phyloP scores from a whole-genome alignment of 1,140 invertebrate genomes.

The Tachypleus tridentatus region DNA sequence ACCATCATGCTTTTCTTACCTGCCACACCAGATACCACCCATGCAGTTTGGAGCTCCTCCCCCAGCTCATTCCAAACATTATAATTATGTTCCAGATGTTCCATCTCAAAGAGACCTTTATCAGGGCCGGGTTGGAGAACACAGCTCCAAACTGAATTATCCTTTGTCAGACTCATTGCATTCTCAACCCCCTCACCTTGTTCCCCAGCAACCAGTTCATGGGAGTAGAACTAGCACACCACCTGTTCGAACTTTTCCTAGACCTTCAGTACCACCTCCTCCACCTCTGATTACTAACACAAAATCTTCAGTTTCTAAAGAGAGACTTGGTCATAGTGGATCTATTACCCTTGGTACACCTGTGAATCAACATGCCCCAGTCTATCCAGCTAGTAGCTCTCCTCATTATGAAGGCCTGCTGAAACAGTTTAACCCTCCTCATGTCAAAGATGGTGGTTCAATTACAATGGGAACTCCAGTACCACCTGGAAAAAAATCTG shows the following conservation, averaged over 20 bases:
- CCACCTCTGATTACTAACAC: constrained; percentile 17
- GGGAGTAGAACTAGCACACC: constrained; percentile 10
- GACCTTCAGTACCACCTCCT: constrained; percentile 26
- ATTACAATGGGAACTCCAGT: constrained; percentile 85
- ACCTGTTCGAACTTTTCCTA: constrained; percentile 12
- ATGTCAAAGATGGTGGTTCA: constrained; percentile 58
- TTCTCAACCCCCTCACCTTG: constrained; percentile 29
- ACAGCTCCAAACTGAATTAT: background rate
- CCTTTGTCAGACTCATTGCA: constrained; percentile 3
- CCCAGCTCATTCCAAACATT: constrained; percentile 21
- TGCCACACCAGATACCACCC: background rate
- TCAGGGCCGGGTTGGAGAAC: constrained; percentile 16
- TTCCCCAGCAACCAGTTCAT: constrained; percentile 21
- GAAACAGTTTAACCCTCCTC: constrained; percentile 45
- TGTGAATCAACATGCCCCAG: constrained; percentile 16
- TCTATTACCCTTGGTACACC: constrained; percentile 84
- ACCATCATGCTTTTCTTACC: constrained; percentile 1
- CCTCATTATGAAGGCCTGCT: constrained; percentile 48
- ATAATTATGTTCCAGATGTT: constrained; percentile 6
- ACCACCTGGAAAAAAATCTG: constrained; percentile 31
- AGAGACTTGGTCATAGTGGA: constrained; percentile 31
- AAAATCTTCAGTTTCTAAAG: constrained; percentile 6
- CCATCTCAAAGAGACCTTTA: constrained; percentile 7
- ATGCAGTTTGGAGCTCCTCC: constrained; percentile 8
- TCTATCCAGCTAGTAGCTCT: constrained; percentile 18